phyloP scores from a whole-genome alignment of 2,888 invertebrate species.

The Chymomyza procnemis region DNA sequence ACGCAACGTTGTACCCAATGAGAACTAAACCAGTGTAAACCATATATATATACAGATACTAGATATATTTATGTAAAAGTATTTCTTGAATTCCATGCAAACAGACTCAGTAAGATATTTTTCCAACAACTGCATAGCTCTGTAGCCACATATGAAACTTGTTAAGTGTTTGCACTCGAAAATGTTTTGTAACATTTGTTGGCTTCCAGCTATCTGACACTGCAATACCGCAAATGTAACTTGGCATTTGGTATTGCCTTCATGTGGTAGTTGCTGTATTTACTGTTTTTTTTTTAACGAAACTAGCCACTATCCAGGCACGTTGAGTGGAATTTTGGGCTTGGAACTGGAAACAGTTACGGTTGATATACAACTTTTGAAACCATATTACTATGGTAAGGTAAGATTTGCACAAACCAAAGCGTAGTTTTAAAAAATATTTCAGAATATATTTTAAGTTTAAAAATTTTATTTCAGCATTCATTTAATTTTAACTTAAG shows the following conservation, averaged over 20 bases:
- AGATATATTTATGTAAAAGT: background rate
- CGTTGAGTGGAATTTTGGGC: too few relatives aligned
- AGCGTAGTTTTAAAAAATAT: too few relatives aligned
- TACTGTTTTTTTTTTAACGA: background rate
- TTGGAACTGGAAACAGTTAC: too few relatives aligned
- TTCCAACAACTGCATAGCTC: background rate
- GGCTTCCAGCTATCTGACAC: slow-evolving; percentile 1
- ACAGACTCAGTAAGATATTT: background rate
- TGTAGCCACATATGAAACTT: slow-evolving; percentile 6
- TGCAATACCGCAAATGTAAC: slow-evolving; percentile 7
- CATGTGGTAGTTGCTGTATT: background rate
- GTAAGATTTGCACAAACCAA: too few relatives aligned
- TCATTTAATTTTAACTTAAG: too few relatives aligned
- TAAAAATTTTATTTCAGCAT: too few relatives aligned
- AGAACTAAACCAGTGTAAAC: too few relatives aligned
- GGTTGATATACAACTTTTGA: too few relatives aligned
- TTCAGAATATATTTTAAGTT: too few relatives aligned
- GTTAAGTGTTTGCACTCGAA: slow-evolving; percentile 9
- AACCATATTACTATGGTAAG: too few relatives aligned
- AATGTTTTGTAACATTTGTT: slow-evolving; percentile 8
- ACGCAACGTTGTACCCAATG: slow-evolving; percentile 24
- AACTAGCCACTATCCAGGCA: too few relatives aligned
- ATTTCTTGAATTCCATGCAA: background rate
- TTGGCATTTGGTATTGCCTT: background rate
- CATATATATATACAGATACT: background rate